phyloP scores from a whole-genome alignment of 2,888 invertebrate genomes.

The Gandaritis pyraliata region DNA sequence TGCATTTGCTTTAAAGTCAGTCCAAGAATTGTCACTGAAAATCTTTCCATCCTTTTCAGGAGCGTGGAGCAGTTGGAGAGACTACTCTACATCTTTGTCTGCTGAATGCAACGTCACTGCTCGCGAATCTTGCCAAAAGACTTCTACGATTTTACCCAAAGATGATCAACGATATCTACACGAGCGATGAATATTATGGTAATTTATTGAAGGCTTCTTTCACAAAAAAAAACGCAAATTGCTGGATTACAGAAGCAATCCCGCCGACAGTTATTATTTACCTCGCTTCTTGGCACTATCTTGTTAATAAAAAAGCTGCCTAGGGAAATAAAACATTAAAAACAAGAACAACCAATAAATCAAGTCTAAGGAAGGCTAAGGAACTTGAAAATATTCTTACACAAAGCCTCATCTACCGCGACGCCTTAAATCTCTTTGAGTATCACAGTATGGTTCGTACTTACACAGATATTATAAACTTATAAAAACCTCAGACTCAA shows the following conservation, averaged over 20 bases:
- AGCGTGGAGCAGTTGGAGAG: slow-evolving; percentile 98
- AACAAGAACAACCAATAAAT: neutral
- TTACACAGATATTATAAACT: too few relatives aligned
- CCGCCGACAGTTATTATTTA: too few relatives aligned
- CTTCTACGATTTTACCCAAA: slow-evolving; percentile 96
- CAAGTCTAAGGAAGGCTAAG: neutral
- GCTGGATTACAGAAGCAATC: too few relatives aligned
- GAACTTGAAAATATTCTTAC: too few relatives aligned
- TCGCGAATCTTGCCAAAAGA: slow-evolving; percentile 96
- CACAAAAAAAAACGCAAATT: too few relatives aligned
- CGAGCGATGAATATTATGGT: slow-evolving; percentile 99
- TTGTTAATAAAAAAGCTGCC: neutral
- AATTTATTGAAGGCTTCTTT: too few relatives aligned
- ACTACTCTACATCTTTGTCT: slow-evolving; percentile 97
- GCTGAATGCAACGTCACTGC: slow-evolving; percentile 94
- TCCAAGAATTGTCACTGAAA: neutral
- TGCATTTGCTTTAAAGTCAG: neutral
- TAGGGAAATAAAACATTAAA: neutral
- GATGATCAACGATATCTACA: slow-evolving; percentile 97
- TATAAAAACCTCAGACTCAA: too few relatives aligned
- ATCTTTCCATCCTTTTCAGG: slow-evolving; percentile 73
- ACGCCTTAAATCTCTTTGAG: too few relatives aligned
- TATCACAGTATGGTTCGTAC: too few relatives aligned
- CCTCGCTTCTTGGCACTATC: neutral
- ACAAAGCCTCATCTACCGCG: too few relatives aligned